Conservation (phyloP, 2,797 vertebrate genomes). For the Gymnothorax javanicus region DNA sequence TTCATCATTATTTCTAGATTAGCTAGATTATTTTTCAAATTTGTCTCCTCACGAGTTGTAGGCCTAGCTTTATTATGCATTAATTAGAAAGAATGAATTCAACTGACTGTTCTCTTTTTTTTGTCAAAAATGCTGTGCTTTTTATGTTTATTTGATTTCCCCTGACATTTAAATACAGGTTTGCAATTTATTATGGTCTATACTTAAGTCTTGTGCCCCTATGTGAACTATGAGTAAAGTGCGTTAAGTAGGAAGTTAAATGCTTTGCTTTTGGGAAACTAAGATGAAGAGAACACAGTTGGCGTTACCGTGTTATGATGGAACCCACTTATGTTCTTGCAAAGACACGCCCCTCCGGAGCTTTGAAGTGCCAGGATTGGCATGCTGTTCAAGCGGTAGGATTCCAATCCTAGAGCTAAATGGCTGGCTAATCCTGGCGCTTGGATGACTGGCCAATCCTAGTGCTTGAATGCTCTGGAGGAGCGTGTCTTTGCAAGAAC, state of each 20-base stretch:
- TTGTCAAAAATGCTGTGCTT: neutral
- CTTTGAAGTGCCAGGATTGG: too few species aligned
- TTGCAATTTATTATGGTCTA: neutral
- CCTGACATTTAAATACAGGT: slow-evolving; percentile 13
- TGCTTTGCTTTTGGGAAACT: neutral
- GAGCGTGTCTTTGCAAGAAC: too few species aligned
- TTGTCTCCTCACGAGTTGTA: too few species aligned
- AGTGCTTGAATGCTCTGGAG: too few species aligned
- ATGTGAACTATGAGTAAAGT: slow-evolving; percentile 9
- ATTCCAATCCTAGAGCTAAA: too few species aligned
- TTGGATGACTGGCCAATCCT: too few species aligned
- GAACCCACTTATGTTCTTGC: too few species aligned
- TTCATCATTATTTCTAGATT: neutral
- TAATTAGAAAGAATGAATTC: neutral
- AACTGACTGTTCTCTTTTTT: neutral
- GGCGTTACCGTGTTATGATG: neutral
- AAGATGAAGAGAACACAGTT: neutral
- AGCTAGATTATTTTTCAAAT: neutral
- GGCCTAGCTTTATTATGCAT: too few species aligned
- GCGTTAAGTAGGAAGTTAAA: neutral
- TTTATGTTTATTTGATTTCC: neutral
- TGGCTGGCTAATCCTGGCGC: too few species aligned
- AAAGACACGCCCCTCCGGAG: too few species aligned
- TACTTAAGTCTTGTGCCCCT: neutral
- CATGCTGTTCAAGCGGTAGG: too few species aligned